Conservation (phyloP, 2,113 vertebrate species). For the Boleophthalmus pectinirostris region DNA sequence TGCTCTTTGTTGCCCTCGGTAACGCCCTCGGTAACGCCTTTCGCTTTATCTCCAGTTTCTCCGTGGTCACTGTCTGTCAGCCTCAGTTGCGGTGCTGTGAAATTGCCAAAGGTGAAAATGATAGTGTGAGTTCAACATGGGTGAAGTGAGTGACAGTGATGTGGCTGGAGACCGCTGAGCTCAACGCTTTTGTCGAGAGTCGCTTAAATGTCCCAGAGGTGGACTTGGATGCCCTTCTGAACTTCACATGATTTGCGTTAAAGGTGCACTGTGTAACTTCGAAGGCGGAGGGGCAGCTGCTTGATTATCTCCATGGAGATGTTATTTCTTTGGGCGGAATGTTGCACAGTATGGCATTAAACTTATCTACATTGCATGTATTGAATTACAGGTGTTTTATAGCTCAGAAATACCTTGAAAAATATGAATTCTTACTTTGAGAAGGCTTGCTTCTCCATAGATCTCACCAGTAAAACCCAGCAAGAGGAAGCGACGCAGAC, state of each 20-base stretch:
- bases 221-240: constrained; percentile 17
- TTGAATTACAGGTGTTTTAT: too few species aligned
- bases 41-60: constrained; percentile 33
- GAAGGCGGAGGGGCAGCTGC: too few species aligned
- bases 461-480: too few species aligned
- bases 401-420: too few species aligned
- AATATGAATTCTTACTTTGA: too few species aligned
- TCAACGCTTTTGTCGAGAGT: constrained; percentile 27
- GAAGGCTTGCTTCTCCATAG: too few species aligned
- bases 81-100: constrained; percentile 21
- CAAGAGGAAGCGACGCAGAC: too few species aligned
- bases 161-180: constrained; percentile 39
- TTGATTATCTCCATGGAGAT: too few species aligned
- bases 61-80: constrained; percentile 40
- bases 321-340: too few species aligned
- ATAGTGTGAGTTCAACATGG: constrained; percentile 44
- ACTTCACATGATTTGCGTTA: constrained; percentile 29
- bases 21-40: constrained; percentile 5
- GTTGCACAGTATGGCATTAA: too few species aligned
- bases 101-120: constrained; percentile 55
- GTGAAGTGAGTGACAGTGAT: constrained; percentile 48
- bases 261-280: too few species aligned
- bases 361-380: too few species aligned
- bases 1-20: constrained; percentile 1
- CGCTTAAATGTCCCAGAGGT: constrained; percentile 22